Base-by-base conservation (phyloP, 2,888 invertebrate species). In the Eupsilia transversa region DNA sequence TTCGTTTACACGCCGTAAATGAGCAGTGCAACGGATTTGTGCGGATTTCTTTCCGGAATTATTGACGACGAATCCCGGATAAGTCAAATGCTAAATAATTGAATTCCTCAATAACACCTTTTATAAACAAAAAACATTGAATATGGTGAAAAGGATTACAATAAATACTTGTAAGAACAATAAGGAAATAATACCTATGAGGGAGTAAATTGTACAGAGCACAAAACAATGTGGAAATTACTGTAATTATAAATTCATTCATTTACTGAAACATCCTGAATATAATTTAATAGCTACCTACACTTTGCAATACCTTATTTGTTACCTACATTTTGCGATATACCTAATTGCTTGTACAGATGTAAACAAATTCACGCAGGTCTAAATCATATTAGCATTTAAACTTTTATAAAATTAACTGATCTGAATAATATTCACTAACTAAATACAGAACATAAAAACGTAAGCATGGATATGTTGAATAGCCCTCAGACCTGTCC, bases 261-360 rank as follows among this genome's bases (percentile, higher is more conserved):
- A 56, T 49, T 33, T 66, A 66, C n/a, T 67, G 20, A 67, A 57
- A 27, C 46, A 57, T 77, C 43, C 33, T 46, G 14, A 56, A 49
- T 57, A 41, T 17, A 66, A 41, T 49, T 49, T 4, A 61, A 43
- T 54, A 61, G 5, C 14, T 49, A 33, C 49, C 30, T 76, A 43
- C n/a, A 75, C 14, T 41, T n/a, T n/a, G 6, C 27, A 43, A 30
- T 54, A 77, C 20, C n/a, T 33, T 30, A 35, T 23, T 35, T 27
- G 30, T 30, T 49, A 43, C 49, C 30, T 61, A 76, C 17, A 43
- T 9, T 41, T 61, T 49, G 23, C 38, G 38, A n/a, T 67, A 57
- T 67, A 57, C 56, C 38, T 57, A 54, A 43, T 14, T 54, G 57
- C 9, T 10, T 57, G 46, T 5, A 60, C 3, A 43, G 30, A 77